Base-by-base conservation (phyloP, 1,140 invertebrate genomes). In the Drosophila cardini region DNA sequence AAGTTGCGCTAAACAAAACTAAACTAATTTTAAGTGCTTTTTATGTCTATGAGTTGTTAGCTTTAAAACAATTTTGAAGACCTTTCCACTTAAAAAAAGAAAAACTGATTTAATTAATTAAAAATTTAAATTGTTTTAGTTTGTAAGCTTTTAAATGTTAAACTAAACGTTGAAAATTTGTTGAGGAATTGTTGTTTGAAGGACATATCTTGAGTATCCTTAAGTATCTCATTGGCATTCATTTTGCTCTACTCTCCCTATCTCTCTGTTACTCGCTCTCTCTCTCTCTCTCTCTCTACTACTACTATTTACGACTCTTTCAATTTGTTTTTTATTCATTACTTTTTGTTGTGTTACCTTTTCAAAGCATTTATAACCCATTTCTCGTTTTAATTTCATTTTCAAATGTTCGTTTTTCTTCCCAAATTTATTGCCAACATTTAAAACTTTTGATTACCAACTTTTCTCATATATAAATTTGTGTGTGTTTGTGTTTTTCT, bases 221-320 rank as follows among this genome's bases (percentile, higher is more conserved):
- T 63, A 72, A 80, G 64, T 89, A 76, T 84, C 84, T 89, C 84
- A 89, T 89, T 89, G 80, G 84, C 84, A 89, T 89, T 90, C 84
- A 80, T 78, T 72, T 89, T 85, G 80, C 76, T 72, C 64, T 65
- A 48, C 58, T 42, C 69, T 36, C 48, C 38, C 21, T 26, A n/a
- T 57, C 15, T 70, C 18, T 74, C 18, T 45, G 38, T 56, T 58
- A 50, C 43, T 43, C 57, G 48, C 60, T 16, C 46, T 70, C 32
- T 72, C 57, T 73, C 42, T 68, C 50, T 53, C 18, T 64, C 53
- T 68, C 46, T 67, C 36, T 79, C 53, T 72, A n/a, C 45, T 78
- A 65, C 26, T 36, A 43, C 34, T 60, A 64, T 62, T 53, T 53
- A 58, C 61, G 67, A 38, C 56, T 55, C 57, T 53, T 52, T 58